These are phyloP conservation scores for Steatornis caripensis DNA, from an alignment of 2,113 vertebrate species.

Conservation along the genomic window DNA sequence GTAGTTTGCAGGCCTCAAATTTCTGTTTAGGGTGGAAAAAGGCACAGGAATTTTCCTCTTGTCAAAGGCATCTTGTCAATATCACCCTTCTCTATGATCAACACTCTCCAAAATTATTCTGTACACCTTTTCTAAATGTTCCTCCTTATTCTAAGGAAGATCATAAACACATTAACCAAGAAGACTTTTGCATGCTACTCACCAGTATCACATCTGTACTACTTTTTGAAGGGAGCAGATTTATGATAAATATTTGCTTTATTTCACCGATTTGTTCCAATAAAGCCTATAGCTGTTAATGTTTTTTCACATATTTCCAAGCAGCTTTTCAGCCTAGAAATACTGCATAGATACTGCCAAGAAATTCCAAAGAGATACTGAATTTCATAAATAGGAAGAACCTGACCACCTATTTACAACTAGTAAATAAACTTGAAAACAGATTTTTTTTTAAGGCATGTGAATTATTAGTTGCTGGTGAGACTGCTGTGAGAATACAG, in stretches of 20 bases:
- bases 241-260: not conserved
- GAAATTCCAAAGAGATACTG: not conserved
- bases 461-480: not conserved
- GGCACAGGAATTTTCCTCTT: not conserved
- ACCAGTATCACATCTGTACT: not conserved
- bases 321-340: not conserved
- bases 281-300: not conserved
- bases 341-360: not conserved
- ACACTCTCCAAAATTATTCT: not conserved
- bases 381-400: not conserved
- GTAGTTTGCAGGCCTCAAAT: not conserved
- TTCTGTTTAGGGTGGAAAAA: not conserved
- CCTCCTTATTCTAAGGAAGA: not conserved
- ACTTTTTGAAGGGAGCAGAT: not conserved
- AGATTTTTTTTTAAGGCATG: not conserved
- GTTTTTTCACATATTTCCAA: not conserved
- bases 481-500: not conserved
- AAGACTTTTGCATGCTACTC: not conserved
- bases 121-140: not conserved
- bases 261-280: not conserved
- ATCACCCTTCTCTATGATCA: not conserved
- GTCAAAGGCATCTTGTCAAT: not conserved
- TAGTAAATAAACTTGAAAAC: not conserved
- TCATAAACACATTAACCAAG: not conserved
- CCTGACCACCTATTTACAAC: not conserved